phyloP scores from a whole-genome alignment of 2,797 vertebrate species.

The Podarcis siculus region DNA sequence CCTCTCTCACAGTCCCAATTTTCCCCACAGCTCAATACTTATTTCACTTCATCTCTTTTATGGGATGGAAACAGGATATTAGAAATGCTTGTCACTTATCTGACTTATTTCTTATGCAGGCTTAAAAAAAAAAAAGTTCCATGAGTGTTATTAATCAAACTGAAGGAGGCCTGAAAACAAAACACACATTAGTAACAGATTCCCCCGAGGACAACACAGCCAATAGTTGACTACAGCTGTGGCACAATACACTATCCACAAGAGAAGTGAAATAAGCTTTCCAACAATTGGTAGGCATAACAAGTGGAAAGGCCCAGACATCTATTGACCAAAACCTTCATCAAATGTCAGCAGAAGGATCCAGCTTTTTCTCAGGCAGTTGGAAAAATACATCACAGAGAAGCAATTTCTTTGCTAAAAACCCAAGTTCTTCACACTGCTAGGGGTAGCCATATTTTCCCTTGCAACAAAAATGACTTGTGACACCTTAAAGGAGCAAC shows the following conservation, averaged over 20 bases:
- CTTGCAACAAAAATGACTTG: too few species aligned
- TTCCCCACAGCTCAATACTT: not conserved
- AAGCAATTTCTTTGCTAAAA: not conserved
- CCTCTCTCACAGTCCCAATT: not conserved
- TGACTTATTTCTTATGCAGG: conserved; percentile 16
- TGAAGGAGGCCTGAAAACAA: conserved; percentile 36
- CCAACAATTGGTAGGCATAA: not conserved
- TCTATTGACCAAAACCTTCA: conserved; percentile 18
- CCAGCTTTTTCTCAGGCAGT: not conserved
- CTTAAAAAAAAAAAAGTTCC: conserved; percentile 12
- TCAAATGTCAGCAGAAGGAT: not conserved
- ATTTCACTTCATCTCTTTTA: conserved; percentile 12
- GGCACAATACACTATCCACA: not conserved
- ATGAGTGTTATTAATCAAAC: conserved; percentile 36
- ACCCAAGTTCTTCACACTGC: not conserved
- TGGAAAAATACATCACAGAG: not conserved
- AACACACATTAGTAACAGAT: conserved; percentile 26
- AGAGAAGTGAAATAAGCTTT: not conserved
- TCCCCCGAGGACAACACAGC: not conserved
- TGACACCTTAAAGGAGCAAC: too few species aligned
- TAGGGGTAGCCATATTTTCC: not conserved
- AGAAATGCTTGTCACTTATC: conserved; percentile 25
- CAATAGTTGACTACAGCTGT: not conserved
- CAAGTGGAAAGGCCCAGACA: not conserved
- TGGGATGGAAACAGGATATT: not conserved